These are phyloP conservation scores for Congeria kusceri DNA, from an alignment of 2,888 invertebrate species.

Conservation along the genomic window DNA sequence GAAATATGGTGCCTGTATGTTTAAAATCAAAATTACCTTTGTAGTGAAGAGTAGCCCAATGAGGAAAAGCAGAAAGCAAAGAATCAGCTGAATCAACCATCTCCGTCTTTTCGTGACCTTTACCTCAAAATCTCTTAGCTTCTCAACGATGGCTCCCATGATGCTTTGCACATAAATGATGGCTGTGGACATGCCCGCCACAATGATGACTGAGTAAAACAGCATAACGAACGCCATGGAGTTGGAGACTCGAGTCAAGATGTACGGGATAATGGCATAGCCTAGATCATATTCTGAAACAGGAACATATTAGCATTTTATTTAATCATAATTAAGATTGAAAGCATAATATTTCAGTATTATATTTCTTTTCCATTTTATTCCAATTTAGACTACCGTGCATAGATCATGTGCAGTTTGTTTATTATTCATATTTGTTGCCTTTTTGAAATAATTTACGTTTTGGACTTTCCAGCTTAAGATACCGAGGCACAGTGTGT, in stretches of 20 bases:
- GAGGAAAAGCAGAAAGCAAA: constrained; percentile 47
- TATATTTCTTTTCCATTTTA: no score
- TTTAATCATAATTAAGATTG: no score
- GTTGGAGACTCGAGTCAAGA: constrained; percentile 67
- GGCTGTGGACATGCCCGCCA: constrained; percentile 67
- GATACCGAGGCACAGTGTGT: no score
- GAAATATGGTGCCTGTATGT: no score
- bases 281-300: constrained; percentile 75
- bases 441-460: no score
- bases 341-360: no score
- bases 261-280: constrained; percentile 72
- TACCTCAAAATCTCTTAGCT: constrained; percentile 64
- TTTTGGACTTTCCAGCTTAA: no score
- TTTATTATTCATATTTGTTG: no score
- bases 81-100: constrained; percentile 45
- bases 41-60: constrained; percentile 61
- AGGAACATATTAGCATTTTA: no score
- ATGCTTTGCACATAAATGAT: constrained; percentile 64
- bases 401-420: no score
- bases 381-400: no score
- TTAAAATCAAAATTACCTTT: constrained; percentile 64
- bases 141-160: constrained; percentile 67
- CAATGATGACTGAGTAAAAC: constrained; percentile 69
- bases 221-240: constrained; percentile 67
- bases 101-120: constrained; percentile 47